Base-by-base conservation (phyloP, 1,140 invertebrate genomes). In the Drosophila biarmipes region DNA sequence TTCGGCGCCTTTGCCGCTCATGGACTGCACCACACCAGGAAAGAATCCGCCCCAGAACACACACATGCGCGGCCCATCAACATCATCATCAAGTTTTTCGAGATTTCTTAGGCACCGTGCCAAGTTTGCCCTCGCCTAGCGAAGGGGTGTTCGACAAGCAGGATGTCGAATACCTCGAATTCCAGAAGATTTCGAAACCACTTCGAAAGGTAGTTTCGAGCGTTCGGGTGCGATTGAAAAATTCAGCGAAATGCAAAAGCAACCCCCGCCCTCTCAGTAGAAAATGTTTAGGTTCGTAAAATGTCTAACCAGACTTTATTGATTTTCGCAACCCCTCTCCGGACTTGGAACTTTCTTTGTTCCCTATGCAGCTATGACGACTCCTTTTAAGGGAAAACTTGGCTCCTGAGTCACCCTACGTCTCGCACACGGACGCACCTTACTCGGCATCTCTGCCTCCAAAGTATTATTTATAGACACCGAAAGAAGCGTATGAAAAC, bases 401-500 rank as follows among this genome's bases (percentile, higher is more conserved):
- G 64, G 43, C 42, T 19, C 78, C 62, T 78, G 78, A 78, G 53
- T 81, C 78, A 86, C 82, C 78, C 82, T 82, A 81, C 61, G 68
- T 62, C 57, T 53, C 59, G 62, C 51, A 49, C 52, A 66, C 15
- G 34, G 34, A 29, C 34, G 37, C 43, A 42, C 37, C 14, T 17
- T 19, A 21, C 35, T 42, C 11, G 55, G 31, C 29, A 35, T n/a
- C n/a, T n/a, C 63, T 46, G 38, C 29, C 66, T 38, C 64, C 64
- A 59, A 61, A 61, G 58, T 67, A 71, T 78, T 86, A 87, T 86
- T 86, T 78, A 82, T 86, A 86, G 82, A 68, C 21, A 51, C 37
- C 49, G 11, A 37, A 59, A 40, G 37, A 76, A 46, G 61, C 63
- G 59, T 61, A 74, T 58, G 45, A 76, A 66, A 68, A 80, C 56